Evolutionary conservation across 1,140 invertebrate species (phyloP).

Genomic region (Trichogramma pretiosum): DNA sequence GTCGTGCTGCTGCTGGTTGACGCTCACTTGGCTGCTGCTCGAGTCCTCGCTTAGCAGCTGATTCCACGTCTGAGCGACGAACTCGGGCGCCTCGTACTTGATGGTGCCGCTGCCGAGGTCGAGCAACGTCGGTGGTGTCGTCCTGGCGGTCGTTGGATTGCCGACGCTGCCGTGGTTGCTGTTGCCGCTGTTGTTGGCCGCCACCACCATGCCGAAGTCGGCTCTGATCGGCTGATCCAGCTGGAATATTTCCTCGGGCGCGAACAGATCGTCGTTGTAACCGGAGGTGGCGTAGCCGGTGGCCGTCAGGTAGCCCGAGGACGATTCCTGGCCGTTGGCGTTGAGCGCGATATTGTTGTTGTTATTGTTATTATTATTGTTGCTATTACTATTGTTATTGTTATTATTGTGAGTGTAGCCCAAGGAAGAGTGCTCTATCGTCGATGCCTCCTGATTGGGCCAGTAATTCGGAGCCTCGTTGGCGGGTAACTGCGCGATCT

Average conservation of each 20-base stretch:
- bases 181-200: slow-evolving; percentile 29
- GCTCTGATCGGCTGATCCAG: slow-evolving; percentile 62
- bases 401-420: slow-evolving; percentile 51
- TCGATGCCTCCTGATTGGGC: slow-evolving; percentile 30
- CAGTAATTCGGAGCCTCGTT: slow-evolving; percentile 27
- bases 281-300: slow-evolving; percentile 33
- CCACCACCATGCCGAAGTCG: slow-evolving; percentile 44
- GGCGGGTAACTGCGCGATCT: slow-evolving; percentile 7
- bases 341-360: no score
- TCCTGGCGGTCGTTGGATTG: slow-evolving; percentile 43
- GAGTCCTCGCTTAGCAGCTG: slow-evolving; percentile 46
- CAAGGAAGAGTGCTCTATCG: slow-evolving; percentile 33
- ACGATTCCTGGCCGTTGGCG: no score
- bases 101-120: slow-evolving; percentile 63
- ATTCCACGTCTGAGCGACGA: slow-evolving; percentile 35
- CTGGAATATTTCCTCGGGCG: slow-evolving; percentile 70
- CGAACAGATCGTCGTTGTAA: slow-evolving; percentile 59
- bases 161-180: slow-evolving; percentile 40
- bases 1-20: slow-evolving; percentile 19
- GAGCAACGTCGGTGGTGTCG: slow-evolving; percentile 59
- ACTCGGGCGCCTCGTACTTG: slow-evolving; percentile 39
- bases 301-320: slow-evolving; percentile 27
- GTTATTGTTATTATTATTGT: no score
- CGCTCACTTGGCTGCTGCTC: slow-evolving; percentile 43
- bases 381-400: no score